A percentile compares a stretch with the other conserved stretches of the same genome.
These are phyloP conservation scores for Cenopis cana DNA, from an alignment of 2,888 invertebrate species.

Conservation along the genomic window DNA sequence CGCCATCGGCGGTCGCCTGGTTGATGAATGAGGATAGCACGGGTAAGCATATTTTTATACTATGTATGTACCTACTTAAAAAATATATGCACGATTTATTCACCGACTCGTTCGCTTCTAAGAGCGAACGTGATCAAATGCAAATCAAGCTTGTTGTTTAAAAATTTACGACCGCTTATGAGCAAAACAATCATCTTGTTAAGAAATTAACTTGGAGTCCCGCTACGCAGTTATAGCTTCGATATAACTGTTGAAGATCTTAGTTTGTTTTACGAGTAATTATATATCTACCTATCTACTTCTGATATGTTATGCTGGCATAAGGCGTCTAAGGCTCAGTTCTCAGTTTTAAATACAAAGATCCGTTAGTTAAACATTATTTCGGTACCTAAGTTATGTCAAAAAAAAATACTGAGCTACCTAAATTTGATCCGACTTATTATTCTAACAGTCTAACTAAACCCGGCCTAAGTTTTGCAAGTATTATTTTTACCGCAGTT, in stretches of 20 bases:
- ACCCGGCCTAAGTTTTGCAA: no score
- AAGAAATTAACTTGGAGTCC: conserved; percentile 28
- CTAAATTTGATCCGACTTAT: no score
- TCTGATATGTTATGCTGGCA: no score
- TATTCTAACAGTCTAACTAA: no score
- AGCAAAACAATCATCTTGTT: conserved; percentile 37
- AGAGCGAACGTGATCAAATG: conserved; percentile 44
- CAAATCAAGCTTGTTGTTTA: conserved; percentile 40
- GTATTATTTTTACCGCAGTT: no score
- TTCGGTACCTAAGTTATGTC: no score
- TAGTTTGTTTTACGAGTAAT: neutral
- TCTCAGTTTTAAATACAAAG: no score
- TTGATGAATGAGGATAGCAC: conserved; percentile 85
- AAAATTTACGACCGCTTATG: conserved; percentile 28
- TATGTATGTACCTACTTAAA: neutral
- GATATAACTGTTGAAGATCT: neutral
- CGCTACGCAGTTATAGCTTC: conserved; percentile 6
- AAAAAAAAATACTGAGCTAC: no score
- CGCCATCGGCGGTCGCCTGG: conserved; percentile 81
- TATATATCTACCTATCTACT: no score
- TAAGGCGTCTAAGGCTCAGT: no score
- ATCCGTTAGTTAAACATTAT: no score
- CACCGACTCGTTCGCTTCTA: conserved; percentile 22
- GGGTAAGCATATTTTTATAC: conserved; percentile 59
- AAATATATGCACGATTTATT: conserved; percentile 6